Evolutionary conservation across 1,140 invertebrate species (phyloP).

Genomic region (Centruroides sculpturatus): DNA sequence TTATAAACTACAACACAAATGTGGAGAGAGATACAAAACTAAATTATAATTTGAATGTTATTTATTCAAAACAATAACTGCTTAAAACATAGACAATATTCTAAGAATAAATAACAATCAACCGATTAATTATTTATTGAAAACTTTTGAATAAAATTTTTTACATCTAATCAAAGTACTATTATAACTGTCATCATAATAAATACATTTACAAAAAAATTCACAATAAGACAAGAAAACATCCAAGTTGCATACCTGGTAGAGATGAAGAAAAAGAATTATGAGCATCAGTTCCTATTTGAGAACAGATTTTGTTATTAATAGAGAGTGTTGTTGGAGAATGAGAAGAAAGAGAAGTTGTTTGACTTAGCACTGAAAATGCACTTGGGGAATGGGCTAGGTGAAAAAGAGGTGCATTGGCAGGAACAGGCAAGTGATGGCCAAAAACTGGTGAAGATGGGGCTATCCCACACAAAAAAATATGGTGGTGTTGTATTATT

Average conservation of each 20-base stretch:
- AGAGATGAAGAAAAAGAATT: slow-evolving; percentile 10
- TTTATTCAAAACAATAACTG: too few relatives aligned
- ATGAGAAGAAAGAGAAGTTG: slow-evolving; percentile 11
- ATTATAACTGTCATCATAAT: too few relatives aligned
- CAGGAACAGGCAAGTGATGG: slow-evolving; percentile 10
- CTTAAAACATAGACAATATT: too few relatives aligned
- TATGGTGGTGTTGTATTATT: background rate
- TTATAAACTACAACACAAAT: too few relatives aligned
- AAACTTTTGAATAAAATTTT: too few relatives aligned
- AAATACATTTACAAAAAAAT: too few relatives aligned
- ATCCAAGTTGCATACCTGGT: slow-evolving; percentile 2
- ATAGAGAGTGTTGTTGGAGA: background rate
- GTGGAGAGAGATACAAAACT: too few relatives aligned
- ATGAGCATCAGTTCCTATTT: slow-evolving; percentile 11
- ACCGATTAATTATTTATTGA: too few relatives aligned
- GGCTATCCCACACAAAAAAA: slow-evolving; percentile 1
- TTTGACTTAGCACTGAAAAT: slow-evolving; percentile 13
- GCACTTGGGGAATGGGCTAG: slow-evolving; percentile 15
- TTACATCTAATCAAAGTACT: too few relatives aligned
- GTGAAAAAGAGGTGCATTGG: slow-evolving; percentile 13
- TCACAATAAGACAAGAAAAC: too few relatives aligned
- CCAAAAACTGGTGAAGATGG: slow-evolving; percentile 11
- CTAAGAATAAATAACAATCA: too few relatives aligned
- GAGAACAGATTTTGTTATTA: slow-evolving; percentile 10
- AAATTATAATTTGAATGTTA: too few relatives aligned